Conservation (phyloP, 2,113 vertebrate species). For the Dolichotis patagonum region DNA sequence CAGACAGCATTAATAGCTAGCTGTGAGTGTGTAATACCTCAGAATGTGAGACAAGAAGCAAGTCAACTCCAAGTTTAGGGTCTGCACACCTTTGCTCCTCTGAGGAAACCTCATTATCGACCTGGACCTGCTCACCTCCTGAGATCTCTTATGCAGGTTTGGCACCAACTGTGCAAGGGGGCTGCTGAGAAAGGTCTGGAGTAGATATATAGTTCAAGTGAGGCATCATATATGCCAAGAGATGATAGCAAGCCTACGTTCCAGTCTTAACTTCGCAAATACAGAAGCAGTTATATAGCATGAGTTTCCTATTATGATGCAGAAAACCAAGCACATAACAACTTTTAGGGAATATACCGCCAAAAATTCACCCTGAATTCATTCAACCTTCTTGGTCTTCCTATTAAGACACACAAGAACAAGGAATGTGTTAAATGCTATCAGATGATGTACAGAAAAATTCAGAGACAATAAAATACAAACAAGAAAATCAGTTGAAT, state of each 20-base stretch:
- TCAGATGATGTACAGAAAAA: neutral
- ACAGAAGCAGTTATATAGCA: neutral
- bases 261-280: neutral
- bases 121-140: neutral
- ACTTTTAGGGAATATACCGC: neutral
- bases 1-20: neutral
- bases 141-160: neutral
- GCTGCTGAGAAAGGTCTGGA: neutral
- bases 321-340: neutral
- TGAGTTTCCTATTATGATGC: neutral
- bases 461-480: neutral
- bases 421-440: neutral
- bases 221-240: neutral
- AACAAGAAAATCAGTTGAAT: neutral
- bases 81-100: neutral
- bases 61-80: neutral
- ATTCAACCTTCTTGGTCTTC: neutral
- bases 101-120: neutral
- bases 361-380: neutral
- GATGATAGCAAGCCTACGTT: neutral
- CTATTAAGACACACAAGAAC: neutral
- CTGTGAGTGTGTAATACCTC: too few relatives aligned
- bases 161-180: neutral
- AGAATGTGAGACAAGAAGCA: too few relatives aligned
- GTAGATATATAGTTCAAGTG: neutral